phyloP scores from a whole-genome alignment of 2,113 vertebrate species.

The Coryphaenoides rupestris region DNA sequence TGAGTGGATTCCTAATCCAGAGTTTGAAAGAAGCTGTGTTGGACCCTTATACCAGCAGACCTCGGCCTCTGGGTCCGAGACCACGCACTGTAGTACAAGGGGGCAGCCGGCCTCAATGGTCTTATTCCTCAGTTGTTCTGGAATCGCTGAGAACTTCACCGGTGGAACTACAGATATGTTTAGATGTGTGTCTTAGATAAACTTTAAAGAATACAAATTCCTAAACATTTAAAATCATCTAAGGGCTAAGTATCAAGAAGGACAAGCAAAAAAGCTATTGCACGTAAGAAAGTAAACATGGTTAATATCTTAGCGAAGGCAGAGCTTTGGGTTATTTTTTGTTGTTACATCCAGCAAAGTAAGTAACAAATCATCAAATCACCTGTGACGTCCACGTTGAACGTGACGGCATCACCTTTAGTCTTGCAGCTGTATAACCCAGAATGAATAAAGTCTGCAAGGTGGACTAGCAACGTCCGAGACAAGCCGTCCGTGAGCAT shows the following conservation, averaged over 20 bases:
- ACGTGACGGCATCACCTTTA: conserved; percentile 68
- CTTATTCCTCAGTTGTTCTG: conserved; percentile 67
- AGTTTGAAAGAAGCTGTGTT: conserved; percentile 52
- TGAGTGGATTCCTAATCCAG: conserved; percentile 65
- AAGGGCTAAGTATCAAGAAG: conserved; percentile 7
- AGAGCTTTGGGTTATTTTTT: conserved; percentile 39
- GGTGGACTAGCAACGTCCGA: conserved; percentile 61
- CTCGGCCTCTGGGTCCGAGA: conserved; percentile 65
- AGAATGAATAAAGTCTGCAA: conserved; percentile 69
- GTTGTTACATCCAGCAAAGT: conserved; percentile 30
- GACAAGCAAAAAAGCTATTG: conserved; percentile 29
- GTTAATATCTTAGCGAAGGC: conserved; percentile 47
- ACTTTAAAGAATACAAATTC: conserved; percentile 25
- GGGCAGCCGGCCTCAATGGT: conserved; percentile 62
- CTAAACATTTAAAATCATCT: conserved; percentile 26
- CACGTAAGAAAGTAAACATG: conserved; percentile 19
- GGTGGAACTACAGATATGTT: conserved; percentile 76
- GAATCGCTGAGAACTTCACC: conserved; percentile 71
- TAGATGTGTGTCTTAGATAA: conserved; percentile 49
- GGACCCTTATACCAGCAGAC: conserved; percentile 76
- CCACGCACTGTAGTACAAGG: conserved; percentile 68
- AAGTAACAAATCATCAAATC: conserved; percentile 40
- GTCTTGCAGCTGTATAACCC: conserved; percentile 77
- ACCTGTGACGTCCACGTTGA: conserved; percentile 78
- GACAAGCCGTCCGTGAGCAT: conserved; percentile 54